Base-by-base conservation (phyloP, 2,113 vertebrate species). In the Cyrtonyx montezumae region DNA sequence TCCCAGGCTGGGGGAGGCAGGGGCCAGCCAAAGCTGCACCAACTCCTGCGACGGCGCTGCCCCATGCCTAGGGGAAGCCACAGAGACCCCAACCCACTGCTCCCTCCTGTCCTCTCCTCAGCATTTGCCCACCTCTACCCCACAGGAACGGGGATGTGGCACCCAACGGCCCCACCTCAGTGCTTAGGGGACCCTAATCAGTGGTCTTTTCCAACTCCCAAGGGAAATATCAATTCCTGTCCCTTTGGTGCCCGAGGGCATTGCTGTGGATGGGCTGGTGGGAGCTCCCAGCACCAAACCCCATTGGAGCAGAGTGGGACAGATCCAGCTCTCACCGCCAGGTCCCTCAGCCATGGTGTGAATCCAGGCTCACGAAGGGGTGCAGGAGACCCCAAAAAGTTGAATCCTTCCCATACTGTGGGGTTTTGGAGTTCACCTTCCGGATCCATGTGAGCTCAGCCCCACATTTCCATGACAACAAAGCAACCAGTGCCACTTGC, bases 1-100 rank as follows among this genome's bases (percentile, higher is more conserved):
- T 96, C 96, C 91, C 26, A 16, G 73, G 34, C 55, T 77, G 81
- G 90, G 95, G 93, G 95, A 81, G 94, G 73, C 73, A 78, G 94
- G 46, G 84, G 77, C 49, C 51, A 53, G 82, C 62, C 16, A 8
- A 74, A 79, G 68, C 83, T 2, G 13, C 4, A 21, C 53, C 8
- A 65, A 70, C 59, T 56, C 51, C 14, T 16, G 51, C 28, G 51
- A 15, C 51, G 28, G 51, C 3, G 51, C 51, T 53, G 3, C 21
- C 43, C 58, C 1, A 0, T 48, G 19, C 55, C 11, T 58, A 17
- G 0, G 40, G 15, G 45, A 2, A 13, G 45, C 8, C 3, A 0
- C n/a, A 4, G 30, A n/a, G 49, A 8, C 18, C 22, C 84, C 19
- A 19, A 4, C 7, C 63, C 11, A 1, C 5, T 14, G 58, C 28